Conservation (phyloP, 2,888 invertebrate genomes). For the Minunthozetes semirufus region DNA sequence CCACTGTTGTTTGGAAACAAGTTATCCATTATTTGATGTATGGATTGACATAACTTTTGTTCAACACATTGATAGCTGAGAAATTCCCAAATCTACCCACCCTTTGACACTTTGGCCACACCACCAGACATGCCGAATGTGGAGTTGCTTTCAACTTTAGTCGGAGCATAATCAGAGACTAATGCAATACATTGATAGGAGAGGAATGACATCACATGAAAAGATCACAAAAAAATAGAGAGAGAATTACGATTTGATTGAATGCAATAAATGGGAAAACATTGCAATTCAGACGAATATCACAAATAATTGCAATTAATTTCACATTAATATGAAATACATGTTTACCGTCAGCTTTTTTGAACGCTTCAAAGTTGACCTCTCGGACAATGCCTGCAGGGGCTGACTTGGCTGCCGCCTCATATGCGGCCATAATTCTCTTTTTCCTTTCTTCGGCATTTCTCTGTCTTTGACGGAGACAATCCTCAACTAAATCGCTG, state of each 20-base stretch:
- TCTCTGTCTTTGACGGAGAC: constrained; percentile 40
- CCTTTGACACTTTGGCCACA: constrained; percentile 39
- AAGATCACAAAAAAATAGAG: constrained; percentile 11
- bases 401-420: constrained; percentile 44
- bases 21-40: neutral
- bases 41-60: neutral
- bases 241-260: neutral
- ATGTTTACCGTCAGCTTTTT: constrained; percentile 42
- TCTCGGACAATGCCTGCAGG: constrained; percentile 42
- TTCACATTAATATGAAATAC: neutral
- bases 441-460: constrained; percentile 44
- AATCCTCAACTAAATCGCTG: constrained; percentile 44
- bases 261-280: neutral
- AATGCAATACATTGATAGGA: neutral
- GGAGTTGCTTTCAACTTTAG: constrained; percentile 38
- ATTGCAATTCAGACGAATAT: neutral
- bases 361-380: constrained; percentile 44
- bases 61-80: neutral
- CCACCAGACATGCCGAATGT: constrained; percentile 44
- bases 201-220: constrained; percentile 22
- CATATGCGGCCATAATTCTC: constrained; percentile 43
- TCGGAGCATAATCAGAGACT: constrained; percentile 21
- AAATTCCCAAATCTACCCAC: constrained; percentile 30
- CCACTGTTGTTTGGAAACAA: neutral
- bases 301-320: constrained; percentile 12